Percentiles rank a stretch among this genome's conserved stretches.
phyloP scores from a whole-genome alignment of 92 coral and sea anemone species.

The Zoanthus gigantus region DNA sequence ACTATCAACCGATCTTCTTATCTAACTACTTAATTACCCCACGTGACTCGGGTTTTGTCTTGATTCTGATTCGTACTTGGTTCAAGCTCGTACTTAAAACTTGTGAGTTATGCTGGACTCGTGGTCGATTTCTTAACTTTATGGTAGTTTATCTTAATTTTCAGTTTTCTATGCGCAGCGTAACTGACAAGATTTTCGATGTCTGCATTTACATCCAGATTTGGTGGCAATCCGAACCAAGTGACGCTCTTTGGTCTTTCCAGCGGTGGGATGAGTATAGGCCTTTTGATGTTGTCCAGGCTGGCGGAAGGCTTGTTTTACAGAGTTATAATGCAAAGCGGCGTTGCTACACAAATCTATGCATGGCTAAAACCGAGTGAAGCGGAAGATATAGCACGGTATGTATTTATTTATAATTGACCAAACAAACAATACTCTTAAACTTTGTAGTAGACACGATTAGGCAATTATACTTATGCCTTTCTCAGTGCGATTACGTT shows the following conservation, averaged over 20 bases:
- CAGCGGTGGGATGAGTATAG: conserved; percentile 54
- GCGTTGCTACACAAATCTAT: conserved; percentile 46
- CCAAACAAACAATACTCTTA: background rate
- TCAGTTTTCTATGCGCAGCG: too few species aligned
- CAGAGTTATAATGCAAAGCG: conserved; percentile 58
- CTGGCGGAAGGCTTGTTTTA: conserved; percentile 42
- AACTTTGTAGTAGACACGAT: too few species aligned
- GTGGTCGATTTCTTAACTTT: too few species aligned
- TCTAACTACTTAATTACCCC: too few species aligned
- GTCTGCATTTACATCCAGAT: background rate
- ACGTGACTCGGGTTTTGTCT: too few species aligned
- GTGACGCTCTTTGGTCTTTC: conserved; percentile 59
- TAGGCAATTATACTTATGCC: too few species aligned
- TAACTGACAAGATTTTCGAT: background rate
- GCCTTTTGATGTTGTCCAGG: conserved; percentile 45
- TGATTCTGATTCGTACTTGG: too few species aligned
- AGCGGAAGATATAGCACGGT: conserved; percentile 33
- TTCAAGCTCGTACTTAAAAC: too few species aligned
- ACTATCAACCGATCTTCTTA: too few species aligned
- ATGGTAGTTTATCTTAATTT: too few species aligned
- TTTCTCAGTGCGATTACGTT: too few species aligned
- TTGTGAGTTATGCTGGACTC: too few species aligned
- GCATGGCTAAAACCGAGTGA: conserved; percentile 30
- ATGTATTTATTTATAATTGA: background rate
- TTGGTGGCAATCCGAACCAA: conserved; percentile 61